Evolutionary conservation across 2,888 invertebrate species (phyloP).

Genomic region (Clanis bilineata): DNA sequence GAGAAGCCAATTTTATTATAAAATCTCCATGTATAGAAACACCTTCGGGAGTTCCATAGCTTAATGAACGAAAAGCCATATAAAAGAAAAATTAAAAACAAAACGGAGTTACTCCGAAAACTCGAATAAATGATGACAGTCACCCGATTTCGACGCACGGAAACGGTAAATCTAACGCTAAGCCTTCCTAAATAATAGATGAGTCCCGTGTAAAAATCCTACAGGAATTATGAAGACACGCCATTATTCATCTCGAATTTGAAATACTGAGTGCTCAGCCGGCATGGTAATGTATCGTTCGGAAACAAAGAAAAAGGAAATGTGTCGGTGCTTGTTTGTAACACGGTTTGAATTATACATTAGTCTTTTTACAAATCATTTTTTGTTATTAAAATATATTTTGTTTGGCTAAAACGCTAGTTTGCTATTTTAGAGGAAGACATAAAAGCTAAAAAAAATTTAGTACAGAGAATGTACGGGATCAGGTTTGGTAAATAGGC

Average conservation of each 20-base stretch:
- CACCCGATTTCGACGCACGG: conserved; percentile 23
- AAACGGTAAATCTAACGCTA: conserved; percentile 59
- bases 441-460: too few species aligned
- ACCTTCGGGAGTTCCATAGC: neutral
- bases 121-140: conserved; percentile 36
- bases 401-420: too few species aligned
- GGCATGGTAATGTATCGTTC: conserved; percentile 43
- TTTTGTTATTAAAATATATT: too few species aligned
- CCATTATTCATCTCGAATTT: conserved; percentile 62
- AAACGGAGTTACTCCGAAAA: conserved; percentile 28
- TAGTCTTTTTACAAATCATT: too few species aligned
- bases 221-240: conserved; percentile 63
- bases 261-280: conserved; percentile 43
- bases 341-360: conserved; percentile 15
- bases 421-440: too few species aligned
- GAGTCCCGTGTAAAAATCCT: conserved; percentile 49
- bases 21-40: neutral
- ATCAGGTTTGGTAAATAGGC: too few species aligned
- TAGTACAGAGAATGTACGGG: too few species aligned
- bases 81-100: conserved; percentile 21
- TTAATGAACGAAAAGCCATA: neutral
- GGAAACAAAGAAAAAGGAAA: conserved; percentile 36
- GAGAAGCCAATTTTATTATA: neutral
- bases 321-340: conserved; percentile 28
- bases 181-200: conserved; percentile 73